Evolutionary conservation across 2,113 vertebrate genomes (phyloP), one percentile per base, ranked within the genome.

Genomic region (Regulus satrapa): DNA sequence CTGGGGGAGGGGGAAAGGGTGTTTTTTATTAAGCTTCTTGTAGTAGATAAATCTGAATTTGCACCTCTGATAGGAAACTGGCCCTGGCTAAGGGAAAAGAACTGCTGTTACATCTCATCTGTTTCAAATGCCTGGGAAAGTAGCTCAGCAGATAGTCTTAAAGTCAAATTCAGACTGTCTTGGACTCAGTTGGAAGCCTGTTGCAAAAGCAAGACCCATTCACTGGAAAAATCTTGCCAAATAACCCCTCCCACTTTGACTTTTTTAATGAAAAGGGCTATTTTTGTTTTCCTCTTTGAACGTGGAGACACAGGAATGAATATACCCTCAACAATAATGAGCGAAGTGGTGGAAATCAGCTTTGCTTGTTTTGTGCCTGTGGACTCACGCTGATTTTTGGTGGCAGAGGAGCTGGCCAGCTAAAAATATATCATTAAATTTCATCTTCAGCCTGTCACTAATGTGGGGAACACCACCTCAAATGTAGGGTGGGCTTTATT

Each of bases 1-100:
- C 28, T 84, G 68, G 78, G 90, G 88, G 79, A 79, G 73, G 92
- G 77, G 84, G 14, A 92, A 80, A 79, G 92, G 43, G 94, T 96
- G 92, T 68, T 95, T 92, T 95, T 97, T 97, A 96, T 94, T 95
- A 94, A 92, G 89, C n/a, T 95, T 82, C 94, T 93, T 96, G 85
- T 92, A 95, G 79, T 43, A 95, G 76, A 95, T 93, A 87, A 94
- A 96, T 96, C 94, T 96, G 93, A 96, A 96, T 93, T 97, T 97
- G 76, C 89, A 94, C 93, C 94, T 94, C 78, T 95, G 96, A 94
- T 93, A 91, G 88, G 93, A 88, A 96, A 97, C 92, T 88, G 92
- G 92, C 89, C 93, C 61, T 71, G 55, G 93, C 63, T 90, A 89
- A 90, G 71, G 64, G 56, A 18, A 84, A 82, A 56, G 88, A 83